phyloP scores from a whole-genome alignment of 2,888 invertebrate genomes.

The Seira ritae region DNA sequence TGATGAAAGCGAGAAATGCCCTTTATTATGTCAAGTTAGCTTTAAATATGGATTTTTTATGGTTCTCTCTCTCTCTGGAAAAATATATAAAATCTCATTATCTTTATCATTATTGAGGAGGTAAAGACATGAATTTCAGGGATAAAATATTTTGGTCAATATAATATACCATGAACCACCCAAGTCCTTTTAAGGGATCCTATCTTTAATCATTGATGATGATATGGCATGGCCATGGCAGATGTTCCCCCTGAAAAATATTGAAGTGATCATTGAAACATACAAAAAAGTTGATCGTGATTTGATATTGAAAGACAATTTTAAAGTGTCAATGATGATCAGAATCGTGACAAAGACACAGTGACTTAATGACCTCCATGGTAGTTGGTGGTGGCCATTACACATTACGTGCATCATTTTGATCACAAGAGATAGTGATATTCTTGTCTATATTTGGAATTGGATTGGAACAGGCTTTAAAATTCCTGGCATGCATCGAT shows the following conservation, averaged over 20 bases:
- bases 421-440: slow-evolving; percentile 40
- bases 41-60: slow-evolving; percentile 5
- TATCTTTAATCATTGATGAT: not conserved
- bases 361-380: slow-evolving; percentile 31
- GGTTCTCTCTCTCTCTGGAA: too few species aligned
- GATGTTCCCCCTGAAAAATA: too few species aligned
- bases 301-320: slow-evolving; percentile 2
- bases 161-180: not conserved
- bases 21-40: not conserved
- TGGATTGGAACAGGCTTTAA: too few species aligned
- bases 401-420: slow-evolving; percentile 42
- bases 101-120: too few species aligned
- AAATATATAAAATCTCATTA: too few species aligned
- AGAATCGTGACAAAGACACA: slow-evolving; percentile 32
- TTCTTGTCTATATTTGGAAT: slow-evolving; percentile 11
- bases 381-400: too few species aligned
- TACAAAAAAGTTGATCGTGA: too few species aligned
- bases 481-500: too few species aligned
- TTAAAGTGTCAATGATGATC: too few species aligned
- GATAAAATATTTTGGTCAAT: not conserved
- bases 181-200: not conserved
- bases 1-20: too few species aligned
- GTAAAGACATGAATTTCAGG: not conserved
- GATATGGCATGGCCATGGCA: not conserved
- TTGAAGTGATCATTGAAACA: too few species aligned